Percentiles rank a stretch among this genome's conserved stretches.
Evolutionary conservation across 2,797 vertebrate genomes (phyloP).

Genomic region (Amblyraja radiata): DNA sequence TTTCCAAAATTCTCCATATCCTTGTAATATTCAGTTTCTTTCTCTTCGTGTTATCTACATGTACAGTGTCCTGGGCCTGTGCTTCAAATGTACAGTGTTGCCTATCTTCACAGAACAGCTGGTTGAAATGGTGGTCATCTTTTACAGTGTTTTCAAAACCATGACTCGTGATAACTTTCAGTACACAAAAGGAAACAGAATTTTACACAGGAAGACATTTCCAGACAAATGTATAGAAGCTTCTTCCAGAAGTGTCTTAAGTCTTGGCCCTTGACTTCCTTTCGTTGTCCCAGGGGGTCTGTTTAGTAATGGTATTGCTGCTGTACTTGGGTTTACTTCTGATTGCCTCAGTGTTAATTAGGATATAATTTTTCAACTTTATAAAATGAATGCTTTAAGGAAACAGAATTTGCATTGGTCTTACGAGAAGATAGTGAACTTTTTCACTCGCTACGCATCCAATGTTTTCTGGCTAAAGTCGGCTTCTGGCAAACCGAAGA

Average conservation of each 20-base stretch:
- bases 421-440: neutral
- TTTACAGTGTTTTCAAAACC: neutral
- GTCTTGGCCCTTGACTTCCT: conserved; percentile 6
- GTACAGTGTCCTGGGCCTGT: neutral
- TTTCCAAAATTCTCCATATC: neutral
- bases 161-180: neutral
- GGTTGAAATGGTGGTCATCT: neutral
- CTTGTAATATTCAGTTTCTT: neutral
- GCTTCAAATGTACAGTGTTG: neutral
- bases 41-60: neutral
- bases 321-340: neutral
- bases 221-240: neutral
- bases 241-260: conserved; percentile 21
- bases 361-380: neutral
- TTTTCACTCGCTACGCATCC: neutral
- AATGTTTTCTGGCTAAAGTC: neutral
- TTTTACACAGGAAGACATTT: neutral
- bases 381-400: neutral
- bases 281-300: neutral
- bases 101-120: neutral
- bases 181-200: neutral
- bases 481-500: neutral
- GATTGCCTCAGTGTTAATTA: neutral
- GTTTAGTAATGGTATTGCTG: neutral
- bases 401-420: neutral